Evolutionary conservation across 2,888 invertebrate genomes (phyloP), one percentile per base, ranked within the genome.

Genomic region (Drosophila hawaiiensis): DNA sequence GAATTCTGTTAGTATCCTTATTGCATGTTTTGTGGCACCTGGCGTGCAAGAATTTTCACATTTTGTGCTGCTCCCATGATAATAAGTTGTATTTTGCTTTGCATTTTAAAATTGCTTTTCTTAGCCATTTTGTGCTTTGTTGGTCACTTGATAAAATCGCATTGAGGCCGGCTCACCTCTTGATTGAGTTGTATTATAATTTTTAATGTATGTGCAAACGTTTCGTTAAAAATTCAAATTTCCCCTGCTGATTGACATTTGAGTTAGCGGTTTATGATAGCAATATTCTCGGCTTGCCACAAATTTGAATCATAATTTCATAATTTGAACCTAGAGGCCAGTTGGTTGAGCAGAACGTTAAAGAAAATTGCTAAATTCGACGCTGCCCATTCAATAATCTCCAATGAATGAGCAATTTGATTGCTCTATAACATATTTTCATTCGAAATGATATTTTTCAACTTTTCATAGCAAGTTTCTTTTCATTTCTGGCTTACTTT

Each of bases 161-260:
- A 12, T 41, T 35, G 37, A 35, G 55, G 10, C 16, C 12, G 28
- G 12, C 28, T 0, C 39, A 6, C n/a, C 37, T 66, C 2, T 61
- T 65, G 60, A 61, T 62, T 71, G 55, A 53, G 37, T 72, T 63
- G 33, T 37, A 58, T 63, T 68, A 53, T 54, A 52, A 74, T 74
- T 71, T 72, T 68, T 61, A 22, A 43, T 76, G 58, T 39, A 52
- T 68, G 39, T 55, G 68, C 55, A 9, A 41, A 25, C 39, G 35
- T 68, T 47, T 59, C 63, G 60, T 56, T 56, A 60, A 76, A 71
- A 78, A 78, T 74, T 78, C 70, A 61, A 76, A 83, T 83, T 73
- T 83, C 53, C 53, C 63, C 53, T 58, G 76, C 60, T 79, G 79
- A 82, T 74, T 86, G 75, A 81, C 74, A 82, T 63, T 78, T 65